Base-by-base conservation (phyloP, 2,888 invertebrate genomes). In the Ormyrus pomaceus region DNA sequence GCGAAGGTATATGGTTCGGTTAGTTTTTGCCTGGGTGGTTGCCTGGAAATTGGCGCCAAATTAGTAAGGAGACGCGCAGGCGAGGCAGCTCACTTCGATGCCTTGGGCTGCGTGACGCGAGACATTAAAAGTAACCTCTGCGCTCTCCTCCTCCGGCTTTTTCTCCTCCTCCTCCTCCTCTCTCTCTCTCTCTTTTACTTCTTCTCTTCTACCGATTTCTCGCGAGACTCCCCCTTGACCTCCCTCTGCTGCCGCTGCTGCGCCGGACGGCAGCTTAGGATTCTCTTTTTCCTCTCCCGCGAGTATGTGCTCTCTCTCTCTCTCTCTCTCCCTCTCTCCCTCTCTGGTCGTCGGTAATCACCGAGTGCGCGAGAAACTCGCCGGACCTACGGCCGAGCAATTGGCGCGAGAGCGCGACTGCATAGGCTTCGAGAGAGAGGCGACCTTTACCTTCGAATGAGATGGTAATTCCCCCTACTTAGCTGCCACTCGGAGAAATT, bases 31-130 rank as follows among this genome's bases (percentile, higher is more conserved):
- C 85, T 87, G 88, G 88, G 89, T 88, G 89, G 90, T 89, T 89
- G 89, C 89, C 89, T 90, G 90, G 89, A 90, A 90, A 90, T 90
- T 90, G 90, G 90, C 89, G 90, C 90, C 90, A 90, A 90, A 90
- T 90, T 90, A 90, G 90, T 90, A 89, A 90, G 90, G 89, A 90
- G 88, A 88, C 88, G 87, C 19, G 19, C 19, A 87, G 87, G 87
- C 86, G 86, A 86, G 87, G 81, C 77, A 79, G 81, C 83, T 73
- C 74, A 59, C 80, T 75, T 83, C 71, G 75, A 75, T 78, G 85
- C 87, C 88, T 87, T 86, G 86, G 88, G 88, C 88, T 90, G 90
- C 90, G 90, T 90, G 90, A 90, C 90, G 90, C 90, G 89, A 90
- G 89, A 90, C 90, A 90, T 90, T 89, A 90, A 90, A 90, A 88